phyloP scores from a whole-genome alignment of 2,888 invertebrate species.

The Patella caerulea region DNA sequence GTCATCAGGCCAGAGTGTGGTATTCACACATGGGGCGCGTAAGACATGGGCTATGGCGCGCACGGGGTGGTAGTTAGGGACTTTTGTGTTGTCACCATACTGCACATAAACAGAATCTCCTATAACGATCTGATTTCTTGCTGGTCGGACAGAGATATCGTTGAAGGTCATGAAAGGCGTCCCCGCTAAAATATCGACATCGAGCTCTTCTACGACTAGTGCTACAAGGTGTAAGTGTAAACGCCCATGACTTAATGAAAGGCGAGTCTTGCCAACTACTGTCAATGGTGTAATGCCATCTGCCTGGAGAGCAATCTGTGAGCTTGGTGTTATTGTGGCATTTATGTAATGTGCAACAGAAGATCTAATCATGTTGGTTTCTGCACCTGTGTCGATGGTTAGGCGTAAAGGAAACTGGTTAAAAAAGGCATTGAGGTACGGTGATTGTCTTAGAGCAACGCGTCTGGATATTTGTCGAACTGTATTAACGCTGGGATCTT shows the following conservation, averaged over 20 bases:
- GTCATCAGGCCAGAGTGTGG: conserved; percentile 28
- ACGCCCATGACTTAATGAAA: background rate
- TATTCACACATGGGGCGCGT: background rate
- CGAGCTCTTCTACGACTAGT: no score
- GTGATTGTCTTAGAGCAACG: conserved; percentile 30
- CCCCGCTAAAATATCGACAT: no score
- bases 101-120: no score
- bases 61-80: no score
- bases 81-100: no score
- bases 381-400: conserved; percentile 33
- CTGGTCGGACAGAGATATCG: no score
- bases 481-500: no score
- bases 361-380: conserved; percentile 30
- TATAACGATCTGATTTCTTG: no score
- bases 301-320: conserved; percentile 35
- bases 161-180: no score
- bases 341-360: conserved; percentile 24
- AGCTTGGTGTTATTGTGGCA: conserved; percentile 18
- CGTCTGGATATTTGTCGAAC: background rate
- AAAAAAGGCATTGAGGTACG: conserved; percentile 33
- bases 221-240: no score
- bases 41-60: no score
- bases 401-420: conserved; percentile 29
- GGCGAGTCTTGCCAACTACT: conserved; percentile 32
- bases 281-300: conserved; percentile 36